These are phyloP conservation scores for Orthonevra nobilis DNA, from an alignment of 2,888 invertebrate species.

Conservation along the genomic window DNA sequence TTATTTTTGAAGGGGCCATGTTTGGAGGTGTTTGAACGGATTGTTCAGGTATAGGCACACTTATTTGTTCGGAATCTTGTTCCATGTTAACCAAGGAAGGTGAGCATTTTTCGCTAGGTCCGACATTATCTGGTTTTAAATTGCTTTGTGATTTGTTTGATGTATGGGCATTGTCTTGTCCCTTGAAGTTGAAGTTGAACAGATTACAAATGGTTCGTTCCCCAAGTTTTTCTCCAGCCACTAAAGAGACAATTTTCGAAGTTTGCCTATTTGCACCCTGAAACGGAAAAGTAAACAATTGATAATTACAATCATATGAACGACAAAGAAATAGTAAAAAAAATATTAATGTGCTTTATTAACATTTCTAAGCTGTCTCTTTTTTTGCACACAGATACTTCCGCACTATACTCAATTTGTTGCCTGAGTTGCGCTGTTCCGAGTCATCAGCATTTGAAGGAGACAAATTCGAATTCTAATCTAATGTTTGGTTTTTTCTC, in stretches of 20 bases:
- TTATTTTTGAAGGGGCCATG: conserved; percentile 63
- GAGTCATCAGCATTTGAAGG: too few species aligned
- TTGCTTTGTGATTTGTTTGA: conserved; percentile 10
- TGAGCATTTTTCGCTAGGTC: neutral
- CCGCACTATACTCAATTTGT: neutral
- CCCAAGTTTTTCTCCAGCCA: conserved; percentile 43
- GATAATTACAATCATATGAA: neutral
- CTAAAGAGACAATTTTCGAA: conserved; percentile 24
- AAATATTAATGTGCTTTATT: neutral
- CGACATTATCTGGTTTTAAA: neutral
- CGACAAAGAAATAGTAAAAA: too few species aligned
- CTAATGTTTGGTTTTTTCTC: too few species aligned
- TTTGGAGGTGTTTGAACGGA: neutral
- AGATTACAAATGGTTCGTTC: conserved; percentile 45
- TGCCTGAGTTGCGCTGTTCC: too few species aligned
- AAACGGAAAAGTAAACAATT: neutral
- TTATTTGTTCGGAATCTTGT: conserved; percentile 1
- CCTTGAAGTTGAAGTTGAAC: conserved; percentile 27
- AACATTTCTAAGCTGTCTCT: conserved; percentile 3
- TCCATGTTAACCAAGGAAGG: conserved; percentile 3
- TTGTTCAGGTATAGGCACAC: neutral
- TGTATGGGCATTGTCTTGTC: neutral
- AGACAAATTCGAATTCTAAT: too few species aligned
- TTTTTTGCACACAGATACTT: conserved; percentile 29
- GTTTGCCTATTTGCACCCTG: conserved; percentile 56